Conservation (phyloP, 2,888 invertebrate species). For the Harpalus rufipes region DNA sequence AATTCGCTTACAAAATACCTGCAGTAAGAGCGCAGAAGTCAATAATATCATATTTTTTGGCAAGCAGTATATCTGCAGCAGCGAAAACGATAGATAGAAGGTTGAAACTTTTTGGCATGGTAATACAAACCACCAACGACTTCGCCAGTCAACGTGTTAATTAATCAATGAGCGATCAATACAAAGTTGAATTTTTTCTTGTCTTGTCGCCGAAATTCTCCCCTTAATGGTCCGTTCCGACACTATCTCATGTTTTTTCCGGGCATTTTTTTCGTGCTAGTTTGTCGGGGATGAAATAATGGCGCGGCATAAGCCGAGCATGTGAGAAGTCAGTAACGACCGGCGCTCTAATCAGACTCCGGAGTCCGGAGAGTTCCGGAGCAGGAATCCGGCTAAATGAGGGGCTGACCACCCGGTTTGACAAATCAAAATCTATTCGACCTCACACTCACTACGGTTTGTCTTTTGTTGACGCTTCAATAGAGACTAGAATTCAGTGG, state of each 20-base stretch:
- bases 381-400: constrained; percentile 40
- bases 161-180: constrained; percentile 9
- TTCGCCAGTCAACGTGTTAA: not conserved
- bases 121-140: too few species aligned
- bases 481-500: not conserved
- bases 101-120: too few species aligned
- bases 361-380: constrained; percentile 17
- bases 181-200: not conserved
- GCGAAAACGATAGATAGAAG: too few species aligned
- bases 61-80: too few species aligned
- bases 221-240: not conserved
- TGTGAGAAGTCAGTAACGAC: constrained; percentile 40
- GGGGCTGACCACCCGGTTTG: constrained; percentile 70
- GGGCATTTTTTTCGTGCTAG: not conserved
- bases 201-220: not conserved
- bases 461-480: constrained; percentile 69
- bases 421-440: constrained; percentile 74
- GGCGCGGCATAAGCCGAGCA: constrained; percentile 20
- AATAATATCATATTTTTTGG: too few species aligned
- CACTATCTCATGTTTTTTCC: not conserved
- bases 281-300: constrained; percentile 43
- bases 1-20: too few species aligned
- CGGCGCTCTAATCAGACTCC: constrained; percentile 35
- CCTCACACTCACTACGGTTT: constrained; percentile 73
- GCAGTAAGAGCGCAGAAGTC: too few species aligned